A percentile compares a stretch with the other conserved stretches of the same genome.
phyloP scores from a whole-genome alignment of 2,888 invertebrate genomes.

The Aphidius colemani region DNA sequence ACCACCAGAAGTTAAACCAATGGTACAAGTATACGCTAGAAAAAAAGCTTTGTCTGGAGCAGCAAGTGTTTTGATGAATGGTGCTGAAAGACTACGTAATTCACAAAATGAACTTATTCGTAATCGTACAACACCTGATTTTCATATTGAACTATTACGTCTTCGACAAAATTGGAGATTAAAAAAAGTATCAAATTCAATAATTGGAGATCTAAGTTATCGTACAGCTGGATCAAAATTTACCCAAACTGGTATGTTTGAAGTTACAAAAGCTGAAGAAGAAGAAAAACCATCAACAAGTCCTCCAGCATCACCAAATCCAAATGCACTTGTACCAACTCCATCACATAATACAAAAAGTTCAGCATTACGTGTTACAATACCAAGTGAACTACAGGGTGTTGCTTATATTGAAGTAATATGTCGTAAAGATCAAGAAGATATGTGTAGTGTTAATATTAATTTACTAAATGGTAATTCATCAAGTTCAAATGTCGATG shows the following conservation, averaged over 20 bases:
- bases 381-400: conserved; percentile 93
- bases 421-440: conserved; percentile 94
- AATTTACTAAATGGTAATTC: conserved; percentile 79
- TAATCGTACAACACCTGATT: conserved; percentile 82
- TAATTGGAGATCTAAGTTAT: conserved; percentile 95
- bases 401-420: conserved; percentile 95
- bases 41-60: conserved; percentile 91
- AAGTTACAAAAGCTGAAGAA: conserved; percentile 92
- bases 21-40: conserved; percentile 88
- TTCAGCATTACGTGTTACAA: conserved; percentile 86
- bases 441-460: conserved; percentile 82
- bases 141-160: conserved; percentile 87
- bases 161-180: conserved; percentile 92
- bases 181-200: conserved; percentile 94
- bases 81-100: conserved; percentile 84
- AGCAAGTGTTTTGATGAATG: conserved; percentile 80
- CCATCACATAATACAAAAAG: conserved; percentile 54
- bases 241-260: conserved; percentile 91
- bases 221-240: conserved; percentile 94
- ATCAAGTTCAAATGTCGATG: conserved; percentile 72
- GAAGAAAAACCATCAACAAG: conserved; percentile 62
- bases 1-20: conserved; percentile 78
- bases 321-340: conserved; percentile 50
- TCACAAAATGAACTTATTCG: conserved; percentile 80
- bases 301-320: conserved; percentile 64